Conservation (phyloP, 2,888 invertebrate species). For the Sphaeridia pumilis region DNA sequence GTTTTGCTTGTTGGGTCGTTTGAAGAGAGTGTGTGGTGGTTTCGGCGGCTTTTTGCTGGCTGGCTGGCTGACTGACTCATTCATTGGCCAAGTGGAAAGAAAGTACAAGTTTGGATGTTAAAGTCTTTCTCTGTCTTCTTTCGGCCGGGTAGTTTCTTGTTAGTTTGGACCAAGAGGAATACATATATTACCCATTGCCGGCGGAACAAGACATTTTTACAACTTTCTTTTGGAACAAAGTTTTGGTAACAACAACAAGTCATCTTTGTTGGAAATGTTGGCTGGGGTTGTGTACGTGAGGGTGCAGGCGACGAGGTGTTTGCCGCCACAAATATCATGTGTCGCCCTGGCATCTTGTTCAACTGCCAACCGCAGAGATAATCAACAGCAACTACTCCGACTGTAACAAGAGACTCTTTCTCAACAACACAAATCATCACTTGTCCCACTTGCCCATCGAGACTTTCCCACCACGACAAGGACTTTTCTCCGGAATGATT, state of each 20-base stretch:
- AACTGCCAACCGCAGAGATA: slow-evolving; percentile 1
- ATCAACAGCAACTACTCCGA: slow-evolving; percentile 1
- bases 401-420: too few relatives aligned
- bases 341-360: background rate
- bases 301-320: too few relatives aligned
- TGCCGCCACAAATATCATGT: too few relatives aligned
- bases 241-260: too few relatives aligned
- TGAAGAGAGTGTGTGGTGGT: too few relatives aligned
- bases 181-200: slow-evolving; percentile 1
- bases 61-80: too few relatives aligned
- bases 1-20: too few relatives aligned
- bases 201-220: slow-evolving; percentile 2
- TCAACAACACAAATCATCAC: slow-evolving; percentile 7
- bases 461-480: background rate
- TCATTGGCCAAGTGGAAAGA: background rate
- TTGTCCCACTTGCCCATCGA: background rate
- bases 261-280: too few relatives aligned
- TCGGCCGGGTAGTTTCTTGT: background rate
- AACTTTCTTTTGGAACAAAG: background rate
- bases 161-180: slow-evolving; percentile 1
- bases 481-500: background rate
- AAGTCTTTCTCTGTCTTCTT: background rate
- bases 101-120: background rate
- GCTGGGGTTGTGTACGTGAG: too few relatives aligned
- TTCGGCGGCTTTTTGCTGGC: too few relatives aligned